These are phyloP conservation scores for Elephas maximus DNA, from an alignment of 2,113 vertebrate species.

Conservation along the genomic window DNA sequence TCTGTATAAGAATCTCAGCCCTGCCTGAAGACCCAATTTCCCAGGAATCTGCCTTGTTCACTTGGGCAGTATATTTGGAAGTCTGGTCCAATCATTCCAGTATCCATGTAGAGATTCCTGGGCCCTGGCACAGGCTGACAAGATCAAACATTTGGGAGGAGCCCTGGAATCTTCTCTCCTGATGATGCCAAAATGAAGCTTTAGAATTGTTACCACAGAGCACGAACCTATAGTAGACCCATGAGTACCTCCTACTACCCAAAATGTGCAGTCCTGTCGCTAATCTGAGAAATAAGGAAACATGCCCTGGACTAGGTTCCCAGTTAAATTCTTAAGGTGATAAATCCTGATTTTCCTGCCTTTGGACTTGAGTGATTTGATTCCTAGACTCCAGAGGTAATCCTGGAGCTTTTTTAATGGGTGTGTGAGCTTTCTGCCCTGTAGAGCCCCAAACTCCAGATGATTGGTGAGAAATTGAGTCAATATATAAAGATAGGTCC, in stretches of 20 bases:
- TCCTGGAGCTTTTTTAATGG: background rate
- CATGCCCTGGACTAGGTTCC: background rate
- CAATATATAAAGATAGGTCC: background rate
- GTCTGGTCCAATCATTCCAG: background rate
- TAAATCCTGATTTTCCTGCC: background rate
- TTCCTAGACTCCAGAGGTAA: background rate
- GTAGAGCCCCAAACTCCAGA: accelerated
- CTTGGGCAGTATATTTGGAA: background rate
- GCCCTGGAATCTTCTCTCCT: background rate
- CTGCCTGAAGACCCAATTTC: background rate
- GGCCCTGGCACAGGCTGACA: background rate
- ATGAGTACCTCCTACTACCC: background rate
- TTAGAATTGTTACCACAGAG: background rate
- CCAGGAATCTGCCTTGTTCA: background rate
- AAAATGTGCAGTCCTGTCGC: too few relatives aligned
- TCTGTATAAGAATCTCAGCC: background rate
- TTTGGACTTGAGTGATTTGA: background rate
- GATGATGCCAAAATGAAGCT: background rate
- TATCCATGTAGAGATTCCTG: background rate
- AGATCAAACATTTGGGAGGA: background rate
- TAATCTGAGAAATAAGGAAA: background rate
- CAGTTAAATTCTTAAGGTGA: background rate
- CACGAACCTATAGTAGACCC: background rate
- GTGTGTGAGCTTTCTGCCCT: background rate
- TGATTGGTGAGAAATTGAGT: background rate